Conservation (phyloP, 2,888 invertebrate species). For the Rhamphomyia laevipes region DNA sequence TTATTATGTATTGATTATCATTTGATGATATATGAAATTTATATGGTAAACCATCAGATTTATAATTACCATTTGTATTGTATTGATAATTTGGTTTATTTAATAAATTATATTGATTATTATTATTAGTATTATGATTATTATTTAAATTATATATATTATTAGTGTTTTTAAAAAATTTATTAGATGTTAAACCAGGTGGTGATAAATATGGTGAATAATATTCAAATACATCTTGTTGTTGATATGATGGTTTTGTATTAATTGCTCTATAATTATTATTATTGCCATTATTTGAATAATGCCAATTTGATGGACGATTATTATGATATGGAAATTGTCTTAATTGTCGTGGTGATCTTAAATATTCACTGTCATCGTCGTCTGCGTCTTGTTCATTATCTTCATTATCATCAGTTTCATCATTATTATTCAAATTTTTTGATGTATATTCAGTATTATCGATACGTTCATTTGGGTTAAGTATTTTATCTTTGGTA, state of each 20-base stretch:
- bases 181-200: conserved; percentile 16
- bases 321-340: conserved; percentile 16
- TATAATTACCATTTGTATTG: not conserved
- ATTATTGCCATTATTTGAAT: too few species aligned
- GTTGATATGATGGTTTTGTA: conserved; percentile 10
- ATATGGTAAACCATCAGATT: not conserved
- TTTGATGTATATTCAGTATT: too few species aligned
- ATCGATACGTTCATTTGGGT: too few species aligned
- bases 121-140: too few species aligned
- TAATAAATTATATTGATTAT: not conserved
- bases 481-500: too few species aligned
- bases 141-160: conserved; percentile 1
- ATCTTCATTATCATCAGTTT: too few species aligned
- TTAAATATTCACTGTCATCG: too few species aligned
- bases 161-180: conserved; percentile 9
- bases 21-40: not conserved
- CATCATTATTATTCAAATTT: too few species aligned
- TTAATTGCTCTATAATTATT: conserved; percentile 27
- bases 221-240: conserved; percentile 18
- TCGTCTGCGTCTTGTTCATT: too few species aligned
- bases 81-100: not conserved
- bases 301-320: conserved; percentile 3
- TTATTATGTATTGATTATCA: not conserved
- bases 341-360: conserved; percentile 28
- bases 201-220: conserved; percentile 32